These are phyloP conservation scores for Theristicus caerulescens DNA, from an alignment of 2,113 vertebrate species.

Conservation along the genomic window DNA sequence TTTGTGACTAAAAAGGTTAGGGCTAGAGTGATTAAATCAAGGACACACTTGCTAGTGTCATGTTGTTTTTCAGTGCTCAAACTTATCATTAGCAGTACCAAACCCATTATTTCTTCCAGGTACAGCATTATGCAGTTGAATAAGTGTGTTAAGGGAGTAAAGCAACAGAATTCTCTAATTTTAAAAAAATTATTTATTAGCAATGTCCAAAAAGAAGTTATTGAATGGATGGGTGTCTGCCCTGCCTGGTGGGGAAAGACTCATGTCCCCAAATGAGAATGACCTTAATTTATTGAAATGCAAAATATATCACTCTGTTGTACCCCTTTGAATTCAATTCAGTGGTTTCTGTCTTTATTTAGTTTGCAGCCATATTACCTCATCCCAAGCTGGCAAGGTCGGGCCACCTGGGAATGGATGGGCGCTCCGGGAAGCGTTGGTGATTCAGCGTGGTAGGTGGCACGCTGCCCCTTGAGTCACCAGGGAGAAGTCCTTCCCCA, in stretches of 20 bases:
- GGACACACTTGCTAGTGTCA: not conserved
- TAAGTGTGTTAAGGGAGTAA: not conserved
- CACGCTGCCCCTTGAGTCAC: not conserved
- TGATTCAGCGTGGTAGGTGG: not conserved
- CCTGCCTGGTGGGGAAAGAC: not conserved
- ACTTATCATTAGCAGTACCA: not conserved
- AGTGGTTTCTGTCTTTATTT: not conserved
- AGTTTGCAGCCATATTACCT: not conserved
- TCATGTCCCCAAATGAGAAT: not conserved
- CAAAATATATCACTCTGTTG: not conserved
- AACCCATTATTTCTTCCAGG: not conserved
- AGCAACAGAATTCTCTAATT: not conserved
- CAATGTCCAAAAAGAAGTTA: not conserved
- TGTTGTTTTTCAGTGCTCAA: not conserved
- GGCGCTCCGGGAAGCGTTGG: not conserved
- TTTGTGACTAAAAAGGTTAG: not conserved
- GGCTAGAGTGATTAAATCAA: not conserved
- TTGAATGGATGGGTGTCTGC: not conserved
- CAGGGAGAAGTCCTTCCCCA: not conserved
- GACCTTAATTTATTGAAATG: not conserved
- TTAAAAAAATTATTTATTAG: not conserved
- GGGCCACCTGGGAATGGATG: not conserved
- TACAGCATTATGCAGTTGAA: not conserved
- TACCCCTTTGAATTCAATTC: not conserved
- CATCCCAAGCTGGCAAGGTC: not conserved